Conservation (phyloP, 2,888 invertebrate species). For the Hermaeophaga mercurialis region DNA sequence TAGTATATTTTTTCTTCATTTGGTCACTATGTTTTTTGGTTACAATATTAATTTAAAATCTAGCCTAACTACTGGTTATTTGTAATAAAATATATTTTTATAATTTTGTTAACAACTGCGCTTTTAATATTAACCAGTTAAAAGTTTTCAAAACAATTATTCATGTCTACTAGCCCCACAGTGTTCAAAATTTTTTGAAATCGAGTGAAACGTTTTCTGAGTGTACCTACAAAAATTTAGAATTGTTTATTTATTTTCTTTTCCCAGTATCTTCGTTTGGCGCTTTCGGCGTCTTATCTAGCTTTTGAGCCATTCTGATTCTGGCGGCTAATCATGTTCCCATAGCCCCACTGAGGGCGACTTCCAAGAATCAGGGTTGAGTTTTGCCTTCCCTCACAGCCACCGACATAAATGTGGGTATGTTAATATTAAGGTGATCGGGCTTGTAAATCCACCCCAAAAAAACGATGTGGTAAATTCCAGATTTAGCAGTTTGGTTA, state of each 20-base stretch:
- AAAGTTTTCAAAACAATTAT: no score
- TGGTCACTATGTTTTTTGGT: no score
- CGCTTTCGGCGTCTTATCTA: conserved; percentile 49
- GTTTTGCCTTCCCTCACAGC: conserved; percentile 34
- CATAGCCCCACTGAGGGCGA: conserved; percentile 44
- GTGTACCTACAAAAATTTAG: conserved; percentile 39
- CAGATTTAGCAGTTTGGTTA: no score
- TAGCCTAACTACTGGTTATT: no score
- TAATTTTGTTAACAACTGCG: not conserved
- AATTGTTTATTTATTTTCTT: conserved; percentile 46
- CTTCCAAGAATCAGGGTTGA: conserved; percentile 47
- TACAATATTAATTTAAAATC: no score
- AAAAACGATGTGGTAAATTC: no score
- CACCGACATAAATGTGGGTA: conserved; percentile 43
- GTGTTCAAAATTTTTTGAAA: not conserved
- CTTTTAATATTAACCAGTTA: no score
- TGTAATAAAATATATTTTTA: no score
- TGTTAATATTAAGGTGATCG: conserved; percentile 22
- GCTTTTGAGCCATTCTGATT: conserved; percentile 41
- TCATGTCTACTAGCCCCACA: no score
- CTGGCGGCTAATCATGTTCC: conserved; percentile 44
- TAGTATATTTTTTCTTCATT: no score
- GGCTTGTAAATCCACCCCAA: no score
- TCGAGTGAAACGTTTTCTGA: conserved; percentile 17
- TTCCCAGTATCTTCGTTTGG: conserved; percentile 45